Evolutionary conservation across 2,797 vertebrate genomes (phyloP), one percentile per base, ranked within the genome.

Genomic region (Enteromius mattozi): DNA sequence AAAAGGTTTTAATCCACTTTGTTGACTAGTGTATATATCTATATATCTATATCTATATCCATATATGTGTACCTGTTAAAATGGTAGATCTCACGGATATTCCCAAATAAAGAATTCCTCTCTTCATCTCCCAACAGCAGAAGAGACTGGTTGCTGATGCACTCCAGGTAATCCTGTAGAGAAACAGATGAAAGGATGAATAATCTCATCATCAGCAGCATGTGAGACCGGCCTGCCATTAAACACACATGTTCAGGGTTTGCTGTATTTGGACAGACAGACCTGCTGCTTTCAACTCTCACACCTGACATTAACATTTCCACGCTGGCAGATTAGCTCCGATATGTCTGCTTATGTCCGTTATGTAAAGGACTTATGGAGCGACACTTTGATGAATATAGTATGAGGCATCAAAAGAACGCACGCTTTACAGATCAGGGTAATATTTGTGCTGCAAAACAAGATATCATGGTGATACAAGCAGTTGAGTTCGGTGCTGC

Each of bases 41-140:
- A 40, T 9, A 40, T 8, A 40, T 40, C 40, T 9, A 40, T 8
- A 40, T 40, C 40, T 45, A 3, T 13, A 14, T 14, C 45, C 13
- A 14, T 47, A 47, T 47, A 79, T 81, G 87, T 89, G 85, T 87
- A 98, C 98, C 98, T 98, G 91, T 99, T 99, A 87, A 99, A 99
- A 91, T 83, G 93, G 92, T 97, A 98, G 93, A 99, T 99, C 89
- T 99, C 98, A 81, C 88, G 90, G 91, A 99, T 99, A 93, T 99
- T 99, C 90, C 98, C 98, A 87, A 99, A 99, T 47, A 99, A 94
- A 75, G 97, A 97, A 16, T 94, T 95, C 90, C 95, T 95, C 86
- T 99, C 98, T 87, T 99, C 97, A 0, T 94, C 90, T 86, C 94
- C 97, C 90, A 99, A 88, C 70, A 95, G 94, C 81, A 97, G 95